Evolutionary conservation across 2,888 invertebrate genomes (phyloP), one percentile per base, ranked within the genome.

Genomic region (Frankliniella intonsa): DNA sequence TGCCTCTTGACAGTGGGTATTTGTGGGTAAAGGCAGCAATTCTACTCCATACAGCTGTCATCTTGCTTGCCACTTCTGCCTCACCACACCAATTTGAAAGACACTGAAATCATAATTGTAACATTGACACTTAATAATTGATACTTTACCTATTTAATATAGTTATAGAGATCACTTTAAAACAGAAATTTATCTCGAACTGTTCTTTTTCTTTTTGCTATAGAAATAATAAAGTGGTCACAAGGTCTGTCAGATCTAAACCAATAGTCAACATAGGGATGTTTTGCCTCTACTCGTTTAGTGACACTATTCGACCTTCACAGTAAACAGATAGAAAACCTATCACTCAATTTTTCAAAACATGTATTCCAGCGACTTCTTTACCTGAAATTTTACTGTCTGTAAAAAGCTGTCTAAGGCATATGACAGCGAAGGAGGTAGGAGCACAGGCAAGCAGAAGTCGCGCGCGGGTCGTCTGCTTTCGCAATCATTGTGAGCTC

Each of bases 1-100:
- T 91, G 81, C 92, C 92, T 82, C 92, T 87, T 8, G 89, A 85
- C 10, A 91, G 87, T 82, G 90, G 90, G 84, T 91, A 89, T 84
- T 89, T 89, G 83, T 87, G 87, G 80, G 89, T 87, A 80, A 90
- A 87, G 50, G 81, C 81, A 19, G 83, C 83, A 65, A 84, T 65
- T 86, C 84, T 83, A 87, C 84, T 76, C 69, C 69, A 76, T 25
- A 76, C 69, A 76, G 8, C 25, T 76, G 69, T 22, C 69, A 76
- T 76, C 25, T 76, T 76, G 69, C 22, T 22, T 19, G 62, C 7
- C 17, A 62, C 62, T n/a, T 7, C 62, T n/a, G 17, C 11, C 5
- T 38, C 38, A 38, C 38, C 38, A 3, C 55, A 14, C 55, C 55
- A 55, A 55, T 14, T 19, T 55, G 14, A 19, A 55, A 12, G 19